phyloP scores from a whole-genome alignment of 2,113 vertebrate genomes.

The Brevimyrus niger region DNA sequence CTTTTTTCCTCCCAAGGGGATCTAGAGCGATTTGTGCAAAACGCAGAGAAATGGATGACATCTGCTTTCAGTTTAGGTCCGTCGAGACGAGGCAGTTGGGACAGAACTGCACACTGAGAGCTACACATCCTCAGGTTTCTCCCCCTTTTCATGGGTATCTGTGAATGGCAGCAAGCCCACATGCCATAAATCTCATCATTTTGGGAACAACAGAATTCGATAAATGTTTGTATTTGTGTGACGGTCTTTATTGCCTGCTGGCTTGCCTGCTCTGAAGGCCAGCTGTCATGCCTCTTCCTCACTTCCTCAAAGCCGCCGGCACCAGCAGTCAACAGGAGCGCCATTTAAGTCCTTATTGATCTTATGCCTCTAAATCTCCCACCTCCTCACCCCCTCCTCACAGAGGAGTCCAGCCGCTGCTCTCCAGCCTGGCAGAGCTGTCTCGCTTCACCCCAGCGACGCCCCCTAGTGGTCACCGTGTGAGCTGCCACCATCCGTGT shows the following conservation, averaged over 20 bases:
- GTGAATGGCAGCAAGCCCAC: not conserved
- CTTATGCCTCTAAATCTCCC: not conserved
- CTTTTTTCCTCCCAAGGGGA: not conserved
- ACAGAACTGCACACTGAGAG: not conserved
- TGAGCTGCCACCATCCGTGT: not conserved
- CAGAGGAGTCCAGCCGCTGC: not conserved
- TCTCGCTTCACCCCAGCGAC: not conserved
- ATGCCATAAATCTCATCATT: not conserved
- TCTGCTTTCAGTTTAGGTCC: not conserved
- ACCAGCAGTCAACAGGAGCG: not conserved
- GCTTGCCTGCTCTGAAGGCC: not conserved
- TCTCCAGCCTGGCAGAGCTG: not conserved
- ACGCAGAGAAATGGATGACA: not conserved
- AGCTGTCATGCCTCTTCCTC: not conserved
- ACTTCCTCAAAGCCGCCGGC: not conserved
- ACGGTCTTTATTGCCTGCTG: not conserved
- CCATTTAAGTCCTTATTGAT: slow-evolving; percentile 2
- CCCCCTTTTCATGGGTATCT: not conserved
- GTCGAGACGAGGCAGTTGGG: not conserved
- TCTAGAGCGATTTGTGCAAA: not conserved
- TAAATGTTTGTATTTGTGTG: slow-evolving; percentile 9
- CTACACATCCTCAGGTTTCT: not conserved
- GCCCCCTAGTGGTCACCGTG: not conserved
- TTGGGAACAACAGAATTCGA: not conserved
- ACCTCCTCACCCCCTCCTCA: not conserved